phyloP scores from a whole-genome alignment of 1,140 invertebrate species.

The Drosophila malerkotliana region DNA sequence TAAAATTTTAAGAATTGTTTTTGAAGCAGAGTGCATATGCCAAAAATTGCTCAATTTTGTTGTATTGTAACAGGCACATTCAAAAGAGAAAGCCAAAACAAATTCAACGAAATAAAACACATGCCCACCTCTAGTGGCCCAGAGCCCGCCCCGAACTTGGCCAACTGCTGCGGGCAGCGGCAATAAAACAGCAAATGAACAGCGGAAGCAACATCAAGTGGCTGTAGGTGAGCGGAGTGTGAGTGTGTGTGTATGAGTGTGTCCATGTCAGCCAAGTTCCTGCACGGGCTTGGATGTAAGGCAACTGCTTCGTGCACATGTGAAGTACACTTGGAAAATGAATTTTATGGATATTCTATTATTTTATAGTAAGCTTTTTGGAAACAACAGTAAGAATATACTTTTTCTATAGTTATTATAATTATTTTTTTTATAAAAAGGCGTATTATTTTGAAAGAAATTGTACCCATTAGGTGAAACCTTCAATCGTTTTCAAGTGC shows the following conservation, averaged over 20 bases:
- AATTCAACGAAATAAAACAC: slow-evolving; percentile 34
- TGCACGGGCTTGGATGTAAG: slow-evolving; percentile 26
- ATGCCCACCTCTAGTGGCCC: slow-evolving; percentile 42
- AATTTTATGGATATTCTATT: neutral
- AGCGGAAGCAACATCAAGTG: slow-evolving; percentile 74
- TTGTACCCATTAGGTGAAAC: neutral
- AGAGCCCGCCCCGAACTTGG: slow-evolving; percentile 24
- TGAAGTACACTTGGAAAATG: neutral
- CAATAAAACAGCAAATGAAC: slow-evolving; percentile 80
- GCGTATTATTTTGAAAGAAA: neutral
- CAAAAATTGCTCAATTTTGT: slow-evolving; percentile 1
- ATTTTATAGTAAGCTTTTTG: neutral
- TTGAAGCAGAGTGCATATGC: neutral
- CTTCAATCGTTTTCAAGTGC: slow-evolving; percentile 4
- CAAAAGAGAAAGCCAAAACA: slow-evolving; percentile 20
- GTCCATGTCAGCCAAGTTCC: slow-evolving; percentile 18
- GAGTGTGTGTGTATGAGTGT: neutral
- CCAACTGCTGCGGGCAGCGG: slow-evolving; percentile 53
- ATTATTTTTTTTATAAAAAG: too few relatives aligned
- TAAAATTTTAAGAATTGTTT: neutral
- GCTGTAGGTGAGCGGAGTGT: slow-evolving; percentile 18
- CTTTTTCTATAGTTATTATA: neutral
- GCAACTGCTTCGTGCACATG: slow-evolving; percentile 31
- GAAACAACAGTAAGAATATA: neutral
- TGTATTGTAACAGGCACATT: slow-evolving; percentile 2